Base-by-base conservation (phyloP, 2,113 vertebrate genomes). In the Motacilla tschutschensis region DNA sequence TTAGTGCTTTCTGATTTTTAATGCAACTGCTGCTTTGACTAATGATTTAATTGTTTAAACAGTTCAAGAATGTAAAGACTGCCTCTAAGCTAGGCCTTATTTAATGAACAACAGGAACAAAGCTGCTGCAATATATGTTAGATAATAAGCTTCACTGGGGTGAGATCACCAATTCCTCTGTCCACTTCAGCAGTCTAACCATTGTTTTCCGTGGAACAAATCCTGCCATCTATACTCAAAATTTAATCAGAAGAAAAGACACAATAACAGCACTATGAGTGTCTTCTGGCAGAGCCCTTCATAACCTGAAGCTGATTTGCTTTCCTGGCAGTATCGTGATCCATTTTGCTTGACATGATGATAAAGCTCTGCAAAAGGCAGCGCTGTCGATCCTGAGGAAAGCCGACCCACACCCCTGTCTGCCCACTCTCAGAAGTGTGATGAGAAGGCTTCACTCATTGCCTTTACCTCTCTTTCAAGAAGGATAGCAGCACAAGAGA, bases 281-380 rank as follows among this genome's bases (percentile, higher is more conserved):
- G 46, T 35, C 47, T 88, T 73, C 71, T 76, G 74, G 59, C 5
- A 3, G 43, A 81, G 60, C 14, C 36, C 71, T 81, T 59, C 33
- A 55, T 33, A 89, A 83, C 55, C 54, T 69, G 91, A 83, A 85
- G 66, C 78, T 94, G 36, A 78, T 92, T 86, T 88, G 25, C 71
- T 77, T 69, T 86, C 48, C 31, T 57, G 64, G 65, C 75, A 76
- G 47, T 64, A 85, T 29, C 0, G 0, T 85, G 55, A 33, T 94
- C 75, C 71, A 55, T 86, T 94, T 92, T 87, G 48, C 67, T 70
- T 76, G 51, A 79, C 66, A 19, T 51, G 67, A 58, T 82, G 71
- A 92, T 58, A 84, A 93, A 72, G 43, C 70, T 85, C 43, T 91
- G 73, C 59, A 87, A 90, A 88, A 92, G 55, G 55, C 62, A 83